These are phyloP conservation scores for Vireo altiloquus DNA, from an alignment of 2,113 vertebrate genomes.

Conservation along the genomic window DNA sequence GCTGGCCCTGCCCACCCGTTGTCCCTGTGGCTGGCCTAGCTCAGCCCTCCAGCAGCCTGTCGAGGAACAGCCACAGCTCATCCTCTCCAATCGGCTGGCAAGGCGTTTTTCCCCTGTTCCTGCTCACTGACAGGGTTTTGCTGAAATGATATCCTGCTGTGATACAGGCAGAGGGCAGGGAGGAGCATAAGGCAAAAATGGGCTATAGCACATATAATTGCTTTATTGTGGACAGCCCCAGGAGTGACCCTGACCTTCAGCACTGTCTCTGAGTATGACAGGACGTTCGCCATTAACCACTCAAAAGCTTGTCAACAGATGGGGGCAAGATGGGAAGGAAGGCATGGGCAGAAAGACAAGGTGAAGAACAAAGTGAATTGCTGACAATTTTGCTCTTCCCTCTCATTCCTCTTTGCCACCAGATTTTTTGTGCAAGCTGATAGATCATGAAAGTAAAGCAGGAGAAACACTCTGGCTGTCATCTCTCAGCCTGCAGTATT, in stretches of 20 bases:
- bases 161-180: neutral
- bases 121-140: neutral
- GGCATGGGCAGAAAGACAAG: neutral
- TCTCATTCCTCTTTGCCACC: neutral
- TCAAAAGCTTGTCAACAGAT: neutral
- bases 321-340: neutral
- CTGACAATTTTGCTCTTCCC: neutral
- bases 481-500: neutral
- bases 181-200: neutral
- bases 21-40: neutral
- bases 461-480: neutral
- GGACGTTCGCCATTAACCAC: neutral
- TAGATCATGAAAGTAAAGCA: neutral
- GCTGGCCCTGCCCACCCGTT: neutral
- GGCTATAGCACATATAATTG: neutral
- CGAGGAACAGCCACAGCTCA: neutral
- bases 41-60: neutral
- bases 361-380: neutral
- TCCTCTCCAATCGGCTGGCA: neutral
- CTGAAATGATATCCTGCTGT: neutral
- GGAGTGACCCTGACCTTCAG: neutral
- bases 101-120: neutral
- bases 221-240: neutral
- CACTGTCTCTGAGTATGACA: neutral
- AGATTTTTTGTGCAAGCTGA: neutral